These are phyloP conservation scores for Monochamus saltuarius DNA, from an alignment of 1,140 invertebrate genomes.

Conservation along the genomic window DNA sequence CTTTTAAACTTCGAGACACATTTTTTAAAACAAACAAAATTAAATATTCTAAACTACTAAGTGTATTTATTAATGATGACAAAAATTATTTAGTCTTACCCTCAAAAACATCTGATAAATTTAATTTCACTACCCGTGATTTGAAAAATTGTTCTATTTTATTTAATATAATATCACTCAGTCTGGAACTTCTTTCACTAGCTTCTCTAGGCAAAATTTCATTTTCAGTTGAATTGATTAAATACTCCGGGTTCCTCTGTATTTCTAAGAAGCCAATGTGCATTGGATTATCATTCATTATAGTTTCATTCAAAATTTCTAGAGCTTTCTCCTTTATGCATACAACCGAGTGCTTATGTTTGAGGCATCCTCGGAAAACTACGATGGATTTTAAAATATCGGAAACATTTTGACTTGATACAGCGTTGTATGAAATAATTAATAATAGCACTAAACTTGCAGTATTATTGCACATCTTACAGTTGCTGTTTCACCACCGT, in stretches of 20 bases:
- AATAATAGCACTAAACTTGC: slow-evolving; percentile 14
- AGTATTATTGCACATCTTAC: no score
- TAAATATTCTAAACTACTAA: not conserved
- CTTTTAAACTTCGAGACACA: not conserved
- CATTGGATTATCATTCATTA: slow-evolving; percentile 59
- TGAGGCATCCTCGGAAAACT: slow-evolving; percentile 50
- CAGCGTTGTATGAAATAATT: slow-evolving; percentile 4
- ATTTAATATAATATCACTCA: slow-evolving; percentile 44
- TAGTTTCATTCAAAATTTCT: slow-evolving; percentile 57
- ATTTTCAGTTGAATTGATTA: slow-evolving; percentile 30
- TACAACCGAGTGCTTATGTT: slow-evolving; percentile 48
- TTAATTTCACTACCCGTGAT: slow-evolving; percentile 46
- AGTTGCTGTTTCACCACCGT: not conserved
- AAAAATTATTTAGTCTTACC: slow-evolving; percentile 31
- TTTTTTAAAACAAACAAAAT: not conserved
- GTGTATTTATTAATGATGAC: not conserved
- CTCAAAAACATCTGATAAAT: slow-evolving; percentile 41
- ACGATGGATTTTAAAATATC: slow-evolving; percentile 30
- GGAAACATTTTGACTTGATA: slow-evolving; percentile 17
- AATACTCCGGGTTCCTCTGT: slow-evolving; percentile 52
- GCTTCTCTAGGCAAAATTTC: slow-evolving; percentile 33
- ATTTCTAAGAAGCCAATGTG: slow-evolving; percentile 59
- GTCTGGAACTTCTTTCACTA: slow-evolving; percentile 32
- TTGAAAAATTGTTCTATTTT: slow-evolving; percentile 48
- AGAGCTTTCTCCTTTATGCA: slow-evolving; percentile 59